phyloP scores from a whole-genome alignment of 2,888 invertebrate species.

The Morpho deidamia region DNA sequence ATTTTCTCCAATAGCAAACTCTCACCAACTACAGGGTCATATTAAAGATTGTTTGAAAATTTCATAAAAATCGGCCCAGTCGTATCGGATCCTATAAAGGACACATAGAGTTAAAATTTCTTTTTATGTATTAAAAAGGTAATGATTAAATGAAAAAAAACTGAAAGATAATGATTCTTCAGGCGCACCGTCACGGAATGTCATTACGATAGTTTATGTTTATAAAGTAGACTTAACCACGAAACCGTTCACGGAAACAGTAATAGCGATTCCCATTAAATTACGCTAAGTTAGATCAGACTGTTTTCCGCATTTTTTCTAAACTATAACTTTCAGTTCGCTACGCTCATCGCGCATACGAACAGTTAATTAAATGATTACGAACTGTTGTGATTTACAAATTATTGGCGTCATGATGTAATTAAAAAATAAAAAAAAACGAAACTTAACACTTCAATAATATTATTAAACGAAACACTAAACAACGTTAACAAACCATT shows the following conservation, averaged over 20 bases:
- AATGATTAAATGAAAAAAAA: no score
- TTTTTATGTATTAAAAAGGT: no score
- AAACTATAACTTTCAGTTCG: slow-evolving; percentile 21
- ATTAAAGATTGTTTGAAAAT: no score
- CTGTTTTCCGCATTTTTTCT: slow-evolving; percentile 39
- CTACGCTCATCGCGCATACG: slow-evolving; percentile 41
- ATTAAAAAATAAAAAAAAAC: no score
- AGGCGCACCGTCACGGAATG: slow-evolving; percentile 1
- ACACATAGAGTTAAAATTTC: background rate
- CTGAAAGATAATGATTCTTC: background rate
- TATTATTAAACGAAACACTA: no score
- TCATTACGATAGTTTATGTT: slow-evolving; percentile 5
- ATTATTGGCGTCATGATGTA: no score
- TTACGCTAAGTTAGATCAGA: slow-evolving; percentile 31
- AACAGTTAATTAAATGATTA: slow-evolving; percentile 57
- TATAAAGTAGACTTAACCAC: slow-evolving; percentile 11
- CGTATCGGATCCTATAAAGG: no score
- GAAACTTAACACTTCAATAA: no score
- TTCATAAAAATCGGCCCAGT: no score
- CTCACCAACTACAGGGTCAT: no score
- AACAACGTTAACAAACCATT: no score
- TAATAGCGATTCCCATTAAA: slow-evolving; percentile 38
- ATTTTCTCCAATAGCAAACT: no score
- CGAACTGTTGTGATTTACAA: slow-evolving; percentile 17
- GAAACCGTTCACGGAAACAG: slow-evolving; percentile 13